A percentile compares a stretch with the other conserved stretches of the same genome.
Conservation (phyloP, 2,113 vertebrate genomes). For the Numenius arquata region DNA sequence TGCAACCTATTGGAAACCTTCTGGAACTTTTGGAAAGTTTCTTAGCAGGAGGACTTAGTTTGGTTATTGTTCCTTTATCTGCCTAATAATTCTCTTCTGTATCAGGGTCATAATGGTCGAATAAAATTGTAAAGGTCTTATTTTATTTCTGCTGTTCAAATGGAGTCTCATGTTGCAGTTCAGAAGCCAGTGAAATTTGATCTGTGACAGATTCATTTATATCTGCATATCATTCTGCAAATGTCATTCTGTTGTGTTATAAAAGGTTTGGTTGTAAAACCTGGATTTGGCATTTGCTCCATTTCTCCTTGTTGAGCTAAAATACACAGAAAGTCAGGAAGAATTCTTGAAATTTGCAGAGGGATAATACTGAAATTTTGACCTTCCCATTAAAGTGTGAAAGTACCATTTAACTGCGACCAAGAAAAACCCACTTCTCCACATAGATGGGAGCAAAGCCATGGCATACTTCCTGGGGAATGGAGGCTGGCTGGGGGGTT, state of each 20-base stretch:
- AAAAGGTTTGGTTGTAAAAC: background rate
- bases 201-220: background rate
- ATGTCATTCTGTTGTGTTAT: background rate
- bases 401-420: background rate
- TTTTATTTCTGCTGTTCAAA: background rate
- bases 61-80: background rate
- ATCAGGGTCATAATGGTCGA: background rate
- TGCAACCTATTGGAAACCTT: background rate
- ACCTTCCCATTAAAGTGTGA: background rate
- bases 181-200: background rate
- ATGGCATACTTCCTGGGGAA: background rate
- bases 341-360: background rate
- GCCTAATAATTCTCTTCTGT: background rate
- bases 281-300: background rate
- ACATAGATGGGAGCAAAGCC: background rate
- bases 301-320: background rate
- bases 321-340: background rate
- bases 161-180: background rate
- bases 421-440: background rate
- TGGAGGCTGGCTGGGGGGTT: background rate
- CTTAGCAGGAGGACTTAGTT: background rate
- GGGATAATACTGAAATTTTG: background rate
- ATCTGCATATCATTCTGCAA: background rate
- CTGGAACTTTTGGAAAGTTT: background rate
- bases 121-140: background rate